Evolutionary conservation across 2,797 vertebrate species (phyloP).

Genomic region (Scarus forsteni): DNA sequence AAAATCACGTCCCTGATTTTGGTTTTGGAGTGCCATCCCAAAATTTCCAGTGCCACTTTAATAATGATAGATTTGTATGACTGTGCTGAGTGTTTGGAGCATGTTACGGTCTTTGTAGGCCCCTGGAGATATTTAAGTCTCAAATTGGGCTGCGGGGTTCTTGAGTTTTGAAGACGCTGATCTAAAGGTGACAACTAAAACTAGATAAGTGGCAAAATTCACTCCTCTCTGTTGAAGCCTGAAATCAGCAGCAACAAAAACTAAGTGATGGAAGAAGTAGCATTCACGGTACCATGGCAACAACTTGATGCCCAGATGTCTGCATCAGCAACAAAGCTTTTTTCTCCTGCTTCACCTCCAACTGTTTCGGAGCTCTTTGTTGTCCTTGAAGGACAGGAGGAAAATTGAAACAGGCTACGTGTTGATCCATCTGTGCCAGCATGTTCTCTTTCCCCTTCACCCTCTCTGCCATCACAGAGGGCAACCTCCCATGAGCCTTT

Average conservation of each 20-base stretch:
- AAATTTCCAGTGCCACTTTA: too few relatives aligned
- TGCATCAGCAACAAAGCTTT: conserved; percentile 22
- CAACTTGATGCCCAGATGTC: conserved; percentile 65
- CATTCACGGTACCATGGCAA: conserved; percentile 60
- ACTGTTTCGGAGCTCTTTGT: conserved; percentile 2
- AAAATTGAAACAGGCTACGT: conserved; percentile 21
- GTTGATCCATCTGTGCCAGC: conserved; percentile 53
- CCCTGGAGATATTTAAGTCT: too few relatives aligned
- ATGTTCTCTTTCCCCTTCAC: conserved; percentile 60
- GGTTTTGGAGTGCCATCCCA: too few relatives aligned
- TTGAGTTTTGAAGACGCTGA: too few relatives aligned
- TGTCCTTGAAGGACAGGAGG: conserved; percentile 13
- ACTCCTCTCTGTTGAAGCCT: background rate
- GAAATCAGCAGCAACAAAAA: conserved; percentile 39
- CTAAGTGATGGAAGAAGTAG: conserved; percentile 56
- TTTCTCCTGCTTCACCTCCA: conserved; percentile 14
- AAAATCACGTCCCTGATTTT: too few relatives aligned
- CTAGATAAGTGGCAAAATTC: too few relatives aligned
- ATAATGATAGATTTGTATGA: too few relatives aligned
- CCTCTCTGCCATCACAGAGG: conserved; percentile 61
- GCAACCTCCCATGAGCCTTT: conserved; percentile 82
- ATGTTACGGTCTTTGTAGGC: too few relatives aligned
- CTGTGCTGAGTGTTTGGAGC: too few relatives aligned
- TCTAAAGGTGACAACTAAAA: too few relatives aligned
- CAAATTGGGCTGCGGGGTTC: too few relatives aligned